Evolutionary conservation across 2,113 vertebrate species (phyloP).

Genomic region (Astur gentilis): DNA sequence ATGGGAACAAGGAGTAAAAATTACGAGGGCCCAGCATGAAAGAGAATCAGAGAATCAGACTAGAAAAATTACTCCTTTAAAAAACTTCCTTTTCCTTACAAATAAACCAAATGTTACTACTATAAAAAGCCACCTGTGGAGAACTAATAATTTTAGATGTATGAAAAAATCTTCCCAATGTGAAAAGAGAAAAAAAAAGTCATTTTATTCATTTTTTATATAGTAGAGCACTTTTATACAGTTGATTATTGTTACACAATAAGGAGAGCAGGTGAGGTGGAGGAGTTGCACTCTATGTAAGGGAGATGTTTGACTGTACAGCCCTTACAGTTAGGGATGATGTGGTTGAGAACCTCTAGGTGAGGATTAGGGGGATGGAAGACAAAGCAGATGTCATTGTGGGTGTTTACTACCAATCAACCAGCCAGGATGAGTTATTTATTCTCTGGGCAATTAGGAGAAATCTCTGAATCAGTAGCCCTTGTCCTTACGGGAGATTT

Average conservation of each 20-base stretch:
- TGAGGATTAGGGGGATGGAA: neutral
- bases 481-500: neutral
- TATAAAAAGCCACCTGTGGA: neutral
- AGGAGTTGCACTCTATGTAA: neutral
- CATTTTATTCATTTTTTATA: neutral
- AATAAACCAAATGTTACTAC: neutral
- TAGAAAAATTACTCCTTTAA: neutral
- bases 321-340: neutral
- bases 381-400: neutral
- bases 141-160: neutral
- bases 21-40: rapidly evolving
- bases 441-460: neutral
- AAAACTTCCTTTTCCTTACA: neutral
- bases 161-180: neutral
- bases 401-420: rapidly evolving
- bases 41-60: neutral
- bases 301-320: neutral
- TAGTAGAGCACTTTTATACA: neutral
- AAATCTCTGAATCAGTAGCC: neutral
- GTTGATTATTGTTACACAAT: neutral
- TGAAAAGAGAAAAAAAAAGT: neutral
- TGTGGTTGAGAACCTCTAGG: neutral
- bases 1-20: neutral
- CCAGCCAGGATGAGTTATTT: neutral
- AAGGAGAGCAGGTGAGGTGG: neutral